Evolutionary conservation across 2,113 vertebrate species (phyloP).

Genomic region (Progne subis): DNA sequence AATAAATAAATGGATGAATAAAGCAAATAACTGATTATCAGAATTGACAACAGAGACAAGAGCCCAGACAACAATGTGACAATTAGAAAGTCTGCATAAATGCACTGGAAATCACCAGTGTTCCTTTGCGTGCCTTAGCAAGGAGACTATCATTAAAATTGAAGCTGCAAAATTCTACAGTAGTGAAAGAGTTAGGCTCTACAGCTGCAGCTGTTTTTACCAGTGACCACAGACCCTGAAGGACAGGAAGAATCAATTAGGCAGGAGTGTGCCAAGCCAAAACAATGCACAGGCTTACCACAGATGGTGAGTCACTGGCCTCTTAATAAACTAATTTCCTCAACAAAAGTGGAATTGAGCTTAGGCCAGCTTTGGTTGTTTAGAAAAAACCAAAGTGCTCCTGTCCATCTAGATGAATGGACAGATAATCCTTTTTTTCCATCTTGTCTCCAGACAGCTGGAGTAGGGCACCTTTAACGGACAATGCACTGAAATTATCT

Average conservation of each 20-base stretch:
- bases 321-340: constrained; percentile 40
- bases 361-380: not conserved
- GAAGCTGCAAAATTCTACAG: not conserved
- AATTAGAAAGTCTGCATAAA: not conserved
- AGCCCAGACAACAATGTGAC: accelerated
- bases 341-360: not conserved
- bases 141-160: not conserved
- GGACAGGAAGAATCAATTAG: not conserved
- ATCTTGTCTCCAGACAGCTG: not conserved
- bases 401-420: not conserved
- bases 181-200: not conserved
- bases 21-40: not conserved
- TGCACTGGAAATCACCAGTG: not conserved
- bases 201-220: not conserved
- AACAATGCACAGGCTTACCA: not conserved
- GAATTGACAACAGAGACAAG: not conserved
- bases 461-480: not conserved
- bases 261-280: not conserved
- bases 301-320: not conserved
- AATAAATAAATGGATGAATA: not conserved
- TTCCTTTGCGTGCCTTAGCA: not conserved
- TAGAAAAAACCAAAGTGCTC: not conserved
- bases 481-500: not conserved
- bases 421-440: not conserved
- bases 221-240: not conserved